A percentile compares a stretch with the other conserved stretches of the same genome.
Conservation (phyloP, 1,140 invertebrate genomes). For the Solen grandis region DNA sequence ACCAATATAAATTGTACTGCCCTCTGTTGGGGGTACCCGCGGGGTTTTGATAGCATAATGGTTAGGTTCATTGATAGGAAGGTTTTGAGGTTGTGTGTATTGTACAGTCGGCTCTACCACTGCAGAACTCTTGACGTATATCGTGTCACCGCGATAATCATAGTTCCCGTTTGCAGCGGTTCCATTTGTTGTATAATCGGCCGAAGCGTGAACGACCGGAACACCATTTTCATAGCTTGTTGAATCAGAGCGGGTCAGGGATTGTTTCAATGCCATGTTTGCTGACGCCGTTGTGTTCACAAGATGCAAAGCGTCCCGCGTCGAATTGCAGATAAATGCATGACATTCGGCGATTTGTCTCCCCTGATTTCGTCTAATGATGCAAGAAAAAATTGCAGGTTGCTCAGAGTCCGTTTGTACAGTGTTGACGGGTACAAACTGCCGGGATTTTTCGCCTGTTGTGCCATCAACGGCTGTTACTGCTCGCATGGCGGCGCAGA, state of each 20-base stretch:
- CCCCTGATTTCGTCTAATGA: constrained; percentile 35
- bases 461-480: constrained; percentile 11
- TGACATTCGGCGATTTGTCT: constrained; percentile 49
- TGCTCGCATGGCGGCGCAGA: constrained; percentile 35
- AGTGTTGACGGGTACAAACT: constrained; percentile 37
- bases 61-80: background rate
- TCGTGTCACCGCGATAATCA: background rate
- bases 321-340: constrained; percentile 33
- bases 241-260: background rate
- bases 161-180: background rate
- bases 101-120: background rate
- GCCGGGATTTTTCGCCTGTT: background rate
- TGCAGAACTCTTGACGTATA: background rate
- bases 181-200: background rate
- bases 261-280: constrained; percentile 27
- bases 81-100: background rate
- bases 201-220: background rate
- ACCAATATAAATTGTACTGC: constrained; percentile 25
- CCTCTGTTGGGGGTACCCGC: background rate
- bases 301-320: constrained; percentile 30
- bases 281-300: constrained; percentile 36
- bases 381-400: constrained; percentile 44
- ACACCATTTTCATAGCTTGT: constrained; percentile 21
- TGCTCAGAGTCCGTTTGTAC: background rate
- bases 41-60: constrained; percentile 28